Evolutionary conservation across 1,140 invertebrate species (phyloP).

Genomic region (Danaus melanippus): DNA sequence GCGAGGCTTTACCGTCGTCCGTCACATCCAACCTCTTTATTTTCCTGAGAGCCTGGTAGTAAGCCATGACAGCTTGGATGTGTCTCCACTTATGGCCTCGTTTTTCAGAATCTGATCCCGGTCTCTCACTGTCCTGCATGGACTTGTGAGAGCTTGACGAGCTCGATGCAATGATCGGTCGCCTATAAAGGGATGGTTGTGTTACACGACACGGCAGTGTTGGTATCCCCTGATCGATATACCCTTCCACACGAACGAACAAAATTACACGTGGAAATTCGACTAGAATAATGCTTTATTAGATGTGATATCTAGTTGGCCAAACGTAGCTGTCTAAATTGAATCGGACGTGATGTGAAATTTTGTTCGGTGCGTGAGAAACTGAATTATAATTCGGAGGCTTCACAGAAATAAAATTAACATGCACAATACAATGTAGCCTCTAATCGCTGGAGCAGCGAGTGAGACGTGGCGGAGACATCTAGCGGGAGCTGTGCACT

Average conservation of each 20-base stretch:
- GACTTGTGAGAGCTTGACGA: constrained; percentile 63
- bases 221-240: constrained; percentile 16
- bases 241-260: no score
- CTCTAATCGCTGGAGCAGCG: constrained; percentile 37
- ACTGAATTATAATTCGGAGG: constrained; percentile 21
- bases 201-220: constrained; percentile 44
- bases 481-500: constrained; percentile 44
- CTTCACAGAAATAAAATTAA: constrained; percentile 38
- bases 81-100: constrained; percentile 88
- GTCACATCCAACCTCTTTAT: constrained; percentile 82
- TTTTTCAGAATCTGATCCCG: constrained; percentile 67
- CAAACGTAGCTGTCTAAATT: no score
- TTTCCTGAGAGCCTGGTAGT: constrained; percentile 88
- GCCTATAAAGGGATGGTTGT: constrained; percentile 63
- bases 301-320: no score
- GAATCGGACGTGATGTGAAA: constrained; percentile 9
- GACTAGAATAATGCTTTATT: no score
- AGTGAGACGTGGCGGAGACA: constrained; percentile 12
- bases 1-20: constrained; percentile 38
- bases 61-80: constrained; percentile 86
- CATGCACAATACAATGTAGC: constrained; percentile 47
- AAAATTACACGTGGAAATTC: no score
- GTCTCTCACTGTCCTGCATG: constrained; percentile 44
- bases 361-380: constrained; percentile 11
- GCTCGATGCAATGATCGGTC: constrained; percentile 63